Evolutionary conservation across 2,888 invertebrate species (phyloP), one percentile per base, ranked within the genome.

Genomic region (Dysmachus trigonus): DNA sequence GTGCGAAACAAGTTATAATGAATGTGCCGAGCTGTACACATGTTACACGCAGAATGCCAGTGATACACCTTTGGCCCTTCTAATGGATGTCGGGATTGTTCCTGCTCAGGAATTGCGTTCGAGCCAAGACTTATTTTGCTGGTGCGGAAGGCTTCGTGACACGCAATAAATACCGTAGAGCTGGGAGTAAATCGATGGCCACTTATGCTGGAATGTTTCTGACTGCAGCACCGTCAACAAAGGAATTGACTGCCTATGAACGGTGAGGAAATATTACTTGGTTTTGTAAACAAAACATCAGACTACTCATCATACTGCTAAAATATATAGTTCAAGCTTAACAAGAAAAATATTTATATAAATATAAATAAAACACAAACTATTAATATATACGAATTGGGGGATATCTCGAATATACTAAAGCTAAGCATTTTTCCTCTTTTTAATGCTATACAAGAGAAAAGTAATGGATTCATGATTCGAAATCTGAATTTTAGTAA

Each of bases 1-100:
- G 72, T 83, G 47, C 30, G 41, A 83, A 83, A 83, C 38, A 83
- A 83, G 62, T 83, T 83, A 83, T 83, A 72, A 83, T 72, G 72
- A 83, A 18, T 72, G 83, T 83, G 35, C 73, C 31, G 33, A 7
- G 81, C 62, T 82, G 22, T 51, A 10, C 13, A 82, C 31, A 38
- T 33, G 33, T 33, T 27, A 82, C 31, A 38, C 31, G 33, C 18
- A 30, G 30, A 27, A 53, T 47, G 15, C 27, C 10, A 30, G 47
- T 51, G 51, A 31, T 77, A 77, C 27, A 77, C 22, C 41, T 77
- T 74, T 6, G 47, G 47, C 41, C 27, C 15, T 47, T 47, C 27
- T 35, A 77, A 47, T 77, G 18, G 77, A 77, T 77, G 77, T 51
- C 47, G 35, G 77, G 47, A 77, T 47, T 77, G 27, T 41, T 62